Base-by-base conservation (phyloP, 2,113 vertebrate species). In the Lepus timidus region DNA sequence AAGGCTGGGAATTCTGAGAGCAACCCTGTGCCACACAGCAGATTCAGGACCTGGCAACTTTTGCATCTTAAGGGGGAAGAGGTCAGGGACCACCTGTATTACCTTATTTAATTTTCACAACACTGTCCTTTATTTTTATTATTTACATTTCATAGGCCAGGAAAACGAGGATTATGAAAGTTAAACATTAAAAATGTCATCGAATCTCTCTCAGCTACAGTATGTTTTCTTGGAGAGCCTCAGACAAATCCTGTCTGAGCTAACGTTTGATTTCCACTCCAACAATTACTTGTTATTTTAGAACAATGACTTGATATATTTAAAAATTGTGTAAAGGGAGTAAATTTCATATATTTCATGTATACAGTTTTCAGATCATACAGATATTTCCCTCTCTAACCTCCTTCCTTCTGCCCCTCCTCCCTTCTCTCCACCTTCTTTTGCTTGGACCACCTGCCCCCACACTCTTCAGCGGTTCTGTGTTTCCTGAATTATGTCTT, bases 11-110 rank as follows among this genome's bases (percentile, higher is more conserved):
- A 49, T 75, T 22, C 36, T 44, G 3, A 9, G 13, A 55, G 19
- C 51, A 14, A 0, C 0, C 0, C 12, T 4, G 19, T 27, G 2
- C 49, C 78, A 67, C 8, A 4, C 1, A n/a, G 44, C n/a, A n/a
- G 3, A 67, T 4, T 4, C 0, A 81, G 6, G 49, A 81, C 8
- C 17, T 5, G 1, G 4, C 31, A 49, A 49, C 23, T 10, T 9
- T 2, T 61, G 12, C 7, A 29, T n/a, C 9, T 1, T 49, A 14
- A 25, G 44, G 16, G 8, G 20, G 61, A 31, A 22, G 36, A 81
- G 14, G 8, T 25, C 8, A 7, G 70, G 9, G 16, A 27, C 27
- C 52, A 3, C 29, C 2, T 81, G 93, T 80, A 16, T 58, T 58
- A 31, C 29, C 10, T n/a, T 23, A 29, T 4, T 75, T 27, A 31